Evolutionary conservation across 2,113 vertebrate genomes (phyloP).

Genomic region (Seriola quinqueradiata): DNA sequence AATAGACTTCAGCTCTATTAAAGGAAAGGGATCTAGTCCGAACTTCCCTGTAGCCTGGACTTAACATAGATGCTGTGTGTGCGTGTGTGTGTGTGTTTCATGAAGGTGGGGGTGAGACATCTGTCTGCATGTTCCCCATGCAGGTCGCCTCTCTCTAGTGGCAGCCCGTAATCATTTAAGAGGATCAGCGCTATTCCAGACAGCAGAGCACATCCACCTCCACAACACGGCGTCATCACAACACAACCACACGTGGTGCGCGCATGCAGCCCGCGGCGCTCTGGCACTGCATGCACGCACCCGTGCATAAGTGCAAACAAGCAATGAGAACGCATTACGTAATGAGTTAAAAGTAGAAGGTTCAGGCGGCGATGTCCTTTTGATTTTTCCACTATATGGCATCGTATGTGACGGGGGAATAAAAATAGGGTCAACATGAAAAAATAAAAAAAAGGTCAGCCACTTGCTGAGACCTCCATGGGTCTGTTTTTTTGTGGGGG

Average conservation of each 20-base stretch:
- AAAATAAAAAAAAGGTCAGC: neutral
- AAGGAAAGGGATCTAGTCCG: conserved; percentile 4
- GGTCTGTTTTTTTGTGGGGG: neutral
- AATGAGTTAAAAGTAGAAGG: conserved; percentile 66
- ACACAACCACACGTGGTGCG: conserved; percentile 71
- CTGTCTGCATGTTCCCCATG: conserved; percentile 54
- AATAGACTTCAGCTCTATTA: conserved; percentile 16
- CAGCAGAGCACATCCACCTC: conserved; percentile 64
- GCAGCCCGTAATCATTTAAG: conserved; percentile 79
- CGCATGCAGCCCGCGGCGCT: conserved; percentile 47
- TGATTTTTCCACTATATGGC: conserved; percentile 35
- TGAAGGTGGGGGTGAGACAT: conserved; percentile 55
- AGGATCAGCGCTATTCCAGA: conserved; percentile 82
- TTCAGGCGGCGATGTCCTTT: conserved; percentile 42
- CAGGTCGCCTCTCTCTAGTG: conserved; percentile 45
- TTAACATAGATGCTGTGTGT: conserved; percentile 43
- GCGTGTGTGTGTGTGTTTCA: neutral
- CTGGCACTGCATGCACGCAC: conserved; percentile 38
- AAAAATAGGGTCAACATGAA: conserved; percentile 7
- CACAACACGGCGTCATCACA: conserved; percentile 54
- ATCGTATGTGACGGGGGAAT: conserved; percentile 8
- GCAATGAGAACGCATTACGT: conserved; percentile 55
- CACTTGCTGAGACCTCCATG: neutral
- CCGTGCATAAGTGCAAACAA: conserved; percentile 58
- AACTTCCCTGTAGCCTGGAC: conserved; percentile 12